A percentile compares a stretch with the other conserved stretches of the same genome.
Evolutionary conservation across 2,113 vertebrate genomes (phyloP).

Genomic region (Australoheros scitulus): DNA sequence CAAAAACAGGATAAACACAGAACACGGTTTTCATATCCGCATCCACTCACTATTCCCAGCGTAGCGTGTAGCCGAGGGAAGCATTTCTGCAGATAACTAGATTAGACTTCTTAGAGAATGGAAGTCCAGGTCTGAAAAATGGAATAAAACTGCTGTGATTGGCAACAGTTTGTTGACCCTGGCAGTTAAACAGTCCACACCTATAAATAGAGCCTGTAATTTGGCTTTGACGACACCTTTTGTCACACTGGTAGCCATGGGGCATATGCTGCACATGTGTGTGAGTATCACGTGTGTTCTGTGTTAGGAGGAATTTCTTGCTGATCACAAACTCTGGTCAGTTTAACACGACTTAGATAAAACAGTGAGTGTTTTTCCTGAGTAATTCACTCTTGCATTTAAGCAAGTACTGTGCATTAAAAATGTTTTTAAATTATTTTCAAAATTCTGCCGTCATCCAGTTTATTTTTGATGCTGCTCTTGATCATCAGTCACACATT

Average conservation of each 20-base stretch:
- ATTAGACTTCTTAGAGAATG: conserved; percentile 36
- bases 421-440: not conserved
- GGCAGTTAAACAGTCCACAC: conserved; percentile 3
- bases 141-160: conserved; percentile 16
- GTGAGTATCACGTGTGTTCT: not conserved
- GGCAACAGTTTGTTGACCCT: conserved; percentile 37
- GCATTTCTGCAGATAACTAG: conserved; percentile 26
- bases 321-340: not conserved
- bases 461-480: conserved; percentile 5
- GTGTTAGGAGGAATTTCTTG: not conserved
- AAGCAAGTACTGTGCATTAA: not conserved
- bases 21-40: conserved; percentile 44
- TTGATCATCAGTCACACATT: conserved; percentile 23
- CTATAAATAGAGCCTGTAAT: not conserved
- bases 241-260: not conserved
- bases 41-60: conserved; percentile 30
- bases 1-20: conserved; percentile 51
- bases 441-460: not conserved
- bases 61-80: conserved; percentile 7
- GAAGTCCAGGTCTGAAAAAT: conserved; percentile 25
- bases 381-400: not conserved
- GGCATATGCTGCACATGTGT: not conserved
- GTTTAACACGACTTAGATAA: not conserved
- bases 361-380: not conserved
- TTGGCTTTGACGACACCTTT: not conserved